phyloP scores from a whole-genome alignment of 2,113 vertebrate genomes.

The Jaculus jaculus region DNA sequence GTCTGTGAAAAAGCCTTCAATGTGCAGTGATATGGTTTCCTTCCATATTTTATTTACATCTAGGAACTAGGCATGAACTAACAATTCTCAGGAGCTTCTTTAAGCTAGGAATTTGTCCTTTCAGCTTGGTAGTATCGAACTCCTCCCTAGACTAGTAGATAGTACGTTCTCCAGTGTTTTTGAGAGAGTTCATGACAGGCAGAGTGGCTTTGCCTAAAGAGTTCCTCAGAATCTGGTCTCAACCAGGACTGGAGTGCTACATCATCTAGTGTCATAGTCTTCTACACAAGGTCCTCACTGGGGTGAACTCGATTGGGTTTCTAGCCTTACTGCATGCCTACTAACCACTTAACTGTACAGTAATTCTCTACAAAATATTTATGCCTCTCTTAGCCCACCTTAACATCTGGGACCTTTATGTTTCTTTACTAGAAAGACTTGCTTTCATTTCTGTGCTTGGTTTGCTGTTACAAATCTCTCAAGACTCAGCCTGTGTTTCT shows the following conservation, averaged over 20 bases:
- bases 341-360: fast-evolving
- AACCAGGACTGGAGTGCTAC: background rate
- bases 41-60: background rate
- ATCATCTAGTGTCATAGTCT: background rate
- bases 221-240: background rate
- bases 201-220: background rate
- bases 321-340: background rate
- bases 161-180: background rate
- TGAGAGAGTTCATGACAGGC: background rate
- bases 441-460: background rate
- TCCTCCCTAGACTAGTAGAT: background rate
- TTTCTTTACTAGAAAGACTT: background rate
- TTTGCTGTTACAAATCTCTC: background rate
- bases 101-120: background rate
- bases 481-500: background rate
- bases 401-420: background rate
- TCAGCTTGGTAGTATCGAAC: background rate
- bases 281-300: background rate
- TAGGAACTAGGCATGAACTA: background rate
- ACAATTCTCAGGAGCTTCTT: background rate
- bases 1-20: background rate
- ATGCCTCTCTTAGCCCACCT: background rate
- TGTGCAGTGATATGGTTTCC: background rate
- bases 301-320: background rate
- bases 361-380: background rate